phyloP scores from a whole-genome alignment of 2,797 vertebrate genomes.

The Ptychadena robeensis region DNA sequence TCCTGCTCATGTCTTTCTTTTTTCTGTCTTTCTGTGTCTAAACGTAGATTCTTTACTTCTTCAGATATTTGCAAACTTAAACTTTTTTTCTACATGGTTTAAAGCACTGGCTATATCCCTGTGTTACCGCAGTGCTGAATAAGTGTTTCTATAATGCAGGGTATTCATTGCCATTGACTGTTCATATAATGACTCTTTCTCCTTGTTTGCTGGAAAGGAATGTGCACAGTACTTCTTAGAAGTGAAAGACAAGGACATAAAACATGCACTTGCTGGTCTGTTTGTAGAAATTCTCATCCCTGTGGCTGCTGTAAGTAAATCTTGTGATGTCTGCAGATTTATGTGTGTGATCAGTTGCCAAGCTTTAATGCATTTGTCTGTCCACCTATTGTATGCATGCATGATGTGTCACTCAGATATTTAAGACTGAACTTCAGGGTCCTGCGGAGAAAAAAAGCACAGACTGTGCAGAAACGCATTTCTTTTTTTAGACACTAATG shows the following conservation, averaged over 20 bases:
- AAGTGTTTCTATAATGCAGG: not conserved
- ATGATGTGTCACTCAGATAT: not conserved
- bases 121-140: not conserved
- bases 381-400: not conserved
- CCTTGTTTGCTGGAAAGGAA: conserved; percentile 77
- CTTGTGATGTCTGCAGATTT: not conserved
- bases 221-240: conserved; percentile 99
- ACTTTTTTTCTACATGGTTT: not conserved
- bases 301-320: conserved; percentile 95
- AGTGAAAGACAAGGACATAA: conserved; percentile 99
- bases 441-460: too few species aligned
- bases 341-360: not conserved
- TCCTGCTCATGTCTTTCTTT: too few species aligned
- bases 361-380: not conserved
- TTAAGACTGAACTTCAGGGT: too few species aligned
- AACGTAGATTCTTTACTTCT: not conserved
- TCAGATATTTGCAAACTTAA: not conserved
- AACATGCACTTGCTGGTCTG: conserved; percentile 96
- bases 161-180: not conserved
- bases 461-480: too few species aligned
- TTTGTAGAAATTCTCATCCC: conserved; percentile 99
- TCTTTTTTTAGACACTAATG: too few species aligned
- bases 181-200: conserved; percentile 18
- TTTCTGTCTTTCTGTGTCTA: not conserved
- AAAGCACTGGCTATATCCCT: not conserved